Base-by-base conservation (phyloP, 2,797 vertebrate species). In the Diplodus sargus region DNA sequence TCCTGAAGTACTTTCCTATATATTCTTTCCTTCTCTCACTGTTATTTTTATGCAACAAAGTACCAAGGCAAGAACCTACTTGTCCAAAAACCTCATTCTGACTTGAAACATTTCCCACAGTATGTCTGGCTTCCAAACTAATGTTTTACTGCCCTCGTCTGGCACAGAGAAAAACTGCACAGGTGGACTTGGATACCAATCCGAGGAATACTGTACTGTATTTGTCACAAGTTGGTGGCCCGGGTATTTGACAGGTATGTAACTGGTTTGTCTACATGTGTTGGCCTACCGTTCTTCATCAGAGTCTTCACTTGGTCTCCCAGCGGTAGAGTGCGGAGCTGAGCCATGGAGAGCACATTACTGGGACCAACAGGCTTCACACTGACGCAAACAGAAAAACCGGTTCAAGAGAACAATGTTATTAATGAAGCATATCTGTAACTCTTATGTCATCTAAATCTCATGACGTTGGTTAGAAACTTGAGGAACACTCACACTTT, bases 311-410 rank as follows among this genome's bases (percentile, higher is more conserved):
- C 98, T 87, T 99, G 98, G 67, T 99, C 98, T 3, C 95, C 96
- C 47, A 99, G 94, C 0, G 98, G 97, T 82, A 99, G 92, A 1
- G 96, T 99, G 18, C 98, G 96, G 81, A 99, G 95, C 76, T 99
- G 98, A 58, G 98, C 97, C 98, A 99, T 99, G 20, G 98, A 98
- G 13, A 99, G 95, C 15, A 99, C 96, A 0, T 99, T 99, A 93
- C 98, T 99, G 74, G 98, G 98, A 78, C 97, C 97, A 47, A 96
- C 87, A 0, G 97, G 96, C 83, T 96, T 97, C 71, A 96, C 95
- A 70, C 98, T 99, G 70, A 54, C 34, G 14, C 0, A 15, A 0
- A 34, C 6, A 62, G 18, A 68, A 30, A 63, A 45, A 42, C 3
- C 23, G n/a, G 14, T 10, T 4, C 9, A n/a, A 64, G 30, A 9